Base-by-base conservation (phyloP, 2,888 invertebrate genomes). In the Desoria tigrina region DNA sequence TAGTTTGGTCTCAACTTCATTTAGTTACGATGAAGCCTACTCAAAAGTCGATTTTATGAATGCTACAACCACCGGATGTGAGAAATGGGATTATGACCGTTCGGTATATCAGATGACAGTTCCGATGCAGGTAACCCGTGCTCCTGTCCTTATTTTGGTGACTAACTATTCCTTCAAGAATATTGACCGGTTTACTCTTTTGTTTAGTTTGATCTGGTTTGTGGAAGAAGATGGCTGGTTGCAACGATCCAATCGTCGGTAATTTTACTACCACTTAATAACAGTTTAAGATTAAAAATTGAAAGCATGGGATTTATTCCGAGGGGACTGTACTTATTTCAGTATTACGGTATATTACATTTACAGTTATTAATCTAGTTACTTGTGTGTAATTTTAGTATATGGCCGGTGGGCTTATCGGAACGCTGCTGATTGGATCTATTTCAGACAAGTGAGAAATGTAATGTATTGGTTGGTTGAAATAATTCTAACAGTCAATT, bases 181-280 rank as follows among this genome's bases (percentile, higher is more conserved):
- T n/a, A n/a, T n/a, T n/a, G n/a, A n/a, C n/a, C n/a, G n/a, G n/a
- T n/a, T n/a, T n/a, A n/a, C n/a, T n/a, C n/a, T n/a, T n/a, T 56
- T 26, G 26, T n/a, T 18, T 24, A 76, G 76, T 76, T 76, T 63
- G 61, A 76, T 63, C 60, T 76, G 26, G 74, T 76, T 9, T 76
- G 76, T 50, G 68, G 61, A 1, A 66, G 72, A 37, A 65, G 73
- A 11, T 68, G 69, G 64, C 61, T 69, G 53, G 72, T 65, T 4
- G 74, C 74, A 0, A 70, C 73, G 9, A 76, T 74, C 50, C 76
- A 71, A 61, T 61, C 54, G 3, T 57, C 64, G n/a, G 53, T 55
- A 50, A 9, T 42, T 42, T 42, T 42, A n/a, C 16, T 18, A 28
- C 6, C 23, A 55, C 28, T 27, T 53, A 7, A 23, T 9, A 3